phyloP scores from a whole-genome alignment of 2,888 invertebrate species.

The Seira musarum region DNA sequence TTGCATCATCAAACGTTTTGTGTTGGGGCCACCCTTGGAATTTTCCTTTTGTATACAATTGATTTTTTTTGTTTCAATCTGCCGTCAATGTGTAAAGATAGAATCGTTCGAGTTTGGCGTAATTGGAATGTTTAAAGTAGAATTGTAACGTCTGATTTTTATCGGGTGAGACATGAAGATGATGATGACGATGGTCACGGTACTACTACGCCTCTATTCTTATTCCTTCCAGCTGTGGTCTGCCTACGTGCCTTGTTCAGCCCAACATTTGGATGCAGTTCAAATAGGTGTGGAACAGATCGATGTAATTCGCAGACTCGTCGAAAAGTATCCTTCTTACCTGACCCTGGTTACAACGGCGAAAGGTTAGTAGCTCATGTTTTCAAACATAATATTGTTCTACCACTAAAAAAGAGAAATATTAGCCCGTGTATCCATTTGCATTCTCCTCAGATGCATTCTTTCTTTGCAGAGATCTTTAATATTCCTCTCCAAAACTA shows the following conservation, averaged over 20 bases:
- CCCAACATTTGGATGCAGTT: constrained; percentile 71
- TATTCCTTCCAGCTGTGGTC: constrained; percentile 72
- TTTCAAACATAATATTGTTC: not conserved
- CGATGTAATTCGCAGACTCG: constrained; percentile 72
- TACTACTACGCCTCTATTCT: not conserved
- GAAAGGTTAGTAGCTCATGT: constrained; percentile 59
- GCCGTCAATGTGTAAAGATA: no score
- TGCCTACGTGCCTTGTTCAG: constrained; percentile 71
- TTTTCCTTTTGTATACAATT: not conserved
- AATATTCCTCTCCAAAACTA: no score
- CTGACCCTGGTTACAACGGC: constrained; percentile 66
- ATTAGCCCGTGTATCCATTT: not conserved
- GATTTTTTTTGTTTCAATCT: not conserved
- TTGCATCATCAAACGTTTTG: not conserved
- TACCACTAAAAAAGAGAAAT: not conserved
- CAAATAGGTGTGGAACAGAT: constrained; percentile 72
- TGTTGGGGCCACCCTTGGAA: no score
- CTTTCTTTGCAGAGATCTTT: no score
- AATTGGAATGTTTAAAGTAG: constrained; percentile 44
- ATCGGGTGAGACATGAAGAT: not conserved
- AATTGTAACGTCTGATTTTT: not conserved
- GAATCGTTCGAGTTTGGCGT: no score
- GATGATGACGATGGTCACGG: not conserved
- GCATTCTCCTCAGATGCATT: not conserved
- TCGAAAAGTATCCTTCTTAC: constrained; percentile 68